These are phyloP conservation scores for Charaxes varanes DNA, from an alignment of 1,140 invertebrate species.

Conservation along the genomic window DNA sequence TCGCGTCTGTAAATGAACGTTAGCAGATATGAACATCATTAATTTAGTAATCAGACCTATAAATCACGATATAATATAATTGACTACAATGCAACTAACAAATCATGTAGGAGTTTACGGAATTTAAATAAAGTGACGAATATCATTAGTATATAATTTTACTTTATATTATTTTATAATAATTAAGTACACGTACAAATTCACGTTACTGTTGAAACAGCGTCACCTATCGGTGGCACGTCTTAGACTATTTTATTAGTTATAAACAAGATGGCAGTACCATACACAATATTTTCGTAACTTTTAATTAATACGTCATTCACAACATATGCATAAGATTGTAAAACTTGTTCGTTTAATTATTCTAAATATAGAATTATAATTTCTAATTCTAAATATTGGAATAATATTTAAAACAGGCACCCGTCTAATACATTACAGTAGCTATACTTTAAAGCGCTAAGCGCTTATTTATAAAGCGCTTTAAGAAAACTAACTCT, in stretches of 20 bases:
- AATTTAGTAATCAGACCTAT: no score
- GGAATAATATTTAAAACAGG: conserved; percentile 39
- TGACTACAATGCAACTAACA: no score
- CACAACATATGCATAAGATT: conserved; percentile 34
- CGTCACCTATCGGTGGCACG: conserved; percentile 15
- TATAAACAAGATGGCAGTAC: conserved; percentile 11
- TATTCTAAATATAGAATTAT: conserved; percentile 11
- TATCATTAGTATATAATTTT: no score
- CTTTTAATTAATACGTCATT: conserved; percentile 12
- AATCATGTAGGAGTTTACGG: no score
- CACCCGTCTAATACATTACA: conserved; percentile 53
- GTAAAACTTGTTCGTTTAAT: conserved; percentile 10
- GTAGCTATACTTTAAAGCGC: conserved; percentile 40
- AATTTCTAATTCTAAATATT: conserved; percentile 21
- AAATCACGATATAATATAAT: no score
- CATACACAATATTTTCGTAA: conserved; percentile 3
- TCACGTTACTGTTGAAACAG: no score
- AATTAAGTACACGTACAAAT: no score
- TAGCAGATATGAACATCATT: no score
- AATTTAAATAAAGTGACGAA: no score
- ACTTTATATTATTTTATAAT: no score
- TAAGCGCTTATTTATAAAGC: conserved; percentile 22
- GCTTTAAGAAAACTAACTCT: conserved; percentile 8
- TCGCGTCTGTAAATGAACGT: no score
- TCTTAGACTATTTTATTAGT: conserved; percentile 9